These are phyloP conservation scores for Lethrus apterus DNA, from an alignment of 1,140 invertebrate genomes.

Conservation along the genomic window DNA sequence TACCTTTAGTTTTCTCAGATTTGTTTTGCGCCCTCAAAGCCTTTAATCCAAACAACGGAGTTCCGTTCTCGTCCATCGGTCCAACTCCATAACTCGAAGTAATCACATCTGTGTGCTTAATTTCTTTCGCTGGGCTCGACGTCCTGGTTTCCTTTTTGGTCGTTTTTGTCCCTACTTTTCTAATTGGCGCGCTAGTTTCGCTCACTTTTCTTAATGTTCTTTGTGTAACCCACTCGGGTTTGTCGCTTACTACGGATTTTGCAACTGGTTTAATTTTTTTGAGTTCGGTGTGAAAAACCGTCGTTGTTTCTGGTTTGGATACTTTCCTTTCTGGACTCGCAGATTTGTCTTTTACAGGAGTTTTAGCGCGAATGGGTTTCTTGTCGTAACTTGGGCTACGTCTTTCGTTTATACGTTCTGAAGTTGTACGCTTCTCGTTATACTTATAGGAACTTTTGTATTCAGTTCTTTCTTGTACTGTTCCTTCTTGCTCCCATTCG, in stretches of 20 bases:
- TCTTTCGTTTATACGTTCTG: conserved; percentile 17
- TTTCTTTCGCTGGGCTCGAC: conserved; percentile 23
- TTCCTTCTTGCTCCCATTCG: too few species aligned
- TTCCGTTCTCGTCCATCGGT: conserved; percentile 69
- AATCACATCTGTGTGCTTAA: conserved; percentile 51
- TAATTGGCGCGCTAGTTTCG: conserved; percentile 15
- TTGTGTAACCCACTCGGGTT: conserved; percentile 37
- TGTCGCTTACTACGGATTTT: conserved; percentile 26
- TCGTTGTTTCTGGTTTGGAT: not conserved
- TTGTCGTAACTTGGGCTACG: conserved; percentile 13
- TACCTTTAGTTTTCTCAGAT: conserved; percentile 49
- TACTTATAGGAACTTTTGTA: conserved; percentile 23
- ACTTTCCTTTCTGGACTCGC: conserved; percentile 16
- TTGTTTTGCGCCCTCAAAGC: conserved; percentile 58
- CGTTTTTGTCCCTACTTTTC: conserved; percentile 9
- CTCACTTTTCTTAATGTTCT: conserved; percentile 31
- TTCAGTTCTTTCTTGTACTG: conserved; percentile 18
- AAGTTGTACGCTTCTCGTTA: conserved; percentile 24
- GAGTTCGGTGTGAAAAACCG: conserved; percentile 19
- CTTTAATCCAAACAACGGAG: conserved; percentile 65
- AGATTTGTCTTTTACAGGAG: not conserved
- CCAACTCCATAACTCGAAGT: conserved; percentile 75
- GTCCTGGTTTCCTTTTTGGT: conserved; percentile 25
- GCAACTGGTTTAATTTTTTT: conserved; percentile 25
- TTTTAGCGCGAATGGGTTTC: conserved; percentile 1